Base-by-base conservation (phyloP, 2,888 invertebrate species). In the Buathra laborator region DNA sequence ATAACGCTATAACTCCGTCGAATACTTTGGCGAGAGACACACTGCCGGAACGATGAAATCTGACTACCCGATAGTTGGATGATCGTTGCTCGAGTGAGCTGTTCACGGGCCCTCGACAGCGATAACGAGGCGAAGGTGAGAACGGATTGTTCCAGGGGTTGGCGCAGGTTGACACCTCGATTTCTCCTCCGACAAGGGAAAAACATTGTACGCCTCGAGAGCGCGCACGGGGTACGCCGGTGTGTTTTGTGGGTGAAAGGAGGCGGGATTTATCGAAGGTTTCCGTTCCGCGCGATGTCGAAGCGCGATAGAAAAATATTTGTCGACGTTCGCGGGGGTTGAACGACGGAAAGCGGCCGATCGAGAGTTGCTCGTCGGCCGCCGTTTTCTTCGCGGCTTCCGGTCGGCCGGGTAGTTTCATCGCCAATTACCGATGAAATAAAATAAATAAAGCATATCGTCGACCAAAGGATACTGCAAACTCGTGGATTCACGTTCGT, bases 301-400 rank as follows among this genome's bases (percentile, higher is more conserved):
- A 70, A 84, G 85, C 87, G 86, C 86, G 84, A 70, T 77, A 81
- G 48, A 83, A 89, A 81, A 90, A 90, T 91, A 90, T 91, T 90
- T 91, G 83, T 78, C 85, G 80, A 86, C 24, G 67, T 70, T 81
- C 59, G 37, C 37, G 37, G 66, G 64, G 80, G 70, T 64, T 81
- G 81, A 77, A 74, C 72, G 74, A 84, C 77, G 81, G 62, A 81
- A 68, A 72, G 72, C 67, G 43, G 44, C 44, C 66, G 72, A 76
- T 44, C 53, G 70, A 64, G 37, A 37, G 74, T 29, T 64, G 44
- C 64, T 68, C 83, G 72, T 81, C 76, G 32, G 51, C 16, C 86
- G 83, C 88, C 37, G 85, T 82, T 84, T 32, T 72, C 72, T 16
- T 66, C 16, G 70, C 75, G 19, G 64, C 53, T 77, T 85, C 64